Evolutionary conservation across 1,140 invertebrate species (phyloP).

Genomic region (Acyrthosiphon pisum): DNA sequence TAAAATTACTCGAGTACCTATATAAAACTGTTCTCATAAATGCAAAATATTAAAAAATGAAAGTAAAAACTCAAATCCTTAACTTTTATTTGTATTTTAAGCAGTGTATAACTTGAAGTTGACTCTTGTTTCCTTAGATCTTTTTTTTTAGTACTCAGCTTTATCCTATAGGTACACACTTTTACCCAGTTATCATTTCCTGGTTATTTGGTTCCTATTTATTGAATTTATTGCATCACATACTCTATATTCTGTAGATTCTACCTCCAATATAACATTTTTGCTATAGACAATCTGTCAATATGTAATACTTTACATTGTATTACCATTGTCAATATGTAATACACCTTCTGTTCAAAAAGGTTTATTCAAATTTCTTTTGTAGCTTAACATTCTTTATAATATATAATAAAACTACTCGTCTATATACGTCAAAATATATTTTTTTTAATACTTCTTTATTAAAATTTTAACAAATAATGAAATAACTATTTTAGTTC

Average conservation of each 20-base stretch:
- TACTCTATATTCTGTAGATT: background rate
- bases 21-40: background rate
- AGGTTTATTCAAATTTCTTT: background rate
- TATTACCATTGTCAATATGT: background rate
- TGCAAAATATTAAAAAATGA: background rate
- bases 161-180: background rate
- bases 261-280: background rate
- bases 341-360: background rate
- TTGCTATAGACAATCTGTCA: background rate
- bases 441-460: background rate
- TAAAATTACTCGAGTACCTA: background rate
- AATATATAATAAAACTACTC: background rate
- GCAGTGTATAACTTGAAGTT: background rate
- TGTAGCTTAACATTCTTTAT: background rate
- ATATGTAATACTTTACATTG: background rate
- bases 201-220: background rate
- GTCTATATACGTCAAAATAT: background rate
- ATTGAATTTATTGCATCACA: background rate
- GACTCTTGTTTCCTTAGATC: background rate
- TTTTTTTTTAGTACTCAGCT: background rate
- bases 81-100: conserved; percentile 6
- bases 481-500: background rate
- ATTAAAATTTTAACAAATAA: background rate
- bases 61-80: background rate
- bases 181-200: background rate